phyloP scores from a whole-genome alignment of 2,888 invertebrate genomes.

The Andrena fulva region DNA sequence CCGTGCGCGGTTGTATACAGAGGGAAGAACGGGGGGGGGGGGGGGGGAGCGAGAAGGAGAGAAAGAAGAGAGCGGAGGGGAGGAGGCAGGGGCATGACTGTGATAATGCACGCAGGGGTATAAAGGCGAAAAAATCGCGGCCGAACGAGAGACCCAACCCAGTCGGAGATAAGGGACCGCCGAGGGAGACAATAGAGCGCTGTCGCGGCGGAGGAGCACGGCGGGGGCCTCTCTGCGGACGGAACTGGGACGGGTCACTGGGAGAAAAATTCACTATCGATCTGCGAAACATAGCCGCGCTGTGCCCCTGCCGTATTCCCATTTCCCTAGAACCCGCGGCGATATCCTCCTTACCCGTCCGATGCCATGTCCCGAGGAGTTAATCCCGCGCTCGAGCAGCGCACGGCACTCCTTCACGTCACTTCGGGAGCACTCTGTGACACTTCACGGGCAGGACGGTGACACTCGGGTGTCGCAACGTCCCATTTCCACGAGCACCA shows the following conservation, averaged over 20 bases:
- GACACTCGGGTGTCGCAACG: constrained; percentile 76
- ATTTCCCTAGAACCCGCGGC: constrained; percentile 53
- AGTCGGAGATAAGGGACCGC: constrained; percentile 17
- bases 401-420: constrained; percentile 49
- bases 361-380: constrained; percentile 71
- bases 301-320: constrained; percentile 48
- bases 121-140: constrained; percentile 8
- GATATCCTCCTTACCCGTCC: constrained; percentile 70
- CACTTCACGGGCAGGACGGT: constrained; percentile 71
- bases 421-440: constrained; percentile 63
- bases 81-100: constrained; percentile 22
- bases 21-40: background rate
- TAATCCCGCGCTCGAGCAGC: constrained; percentile 14
- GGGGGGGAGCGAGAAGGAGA: no score
- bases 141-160: constrained; percentile 64
- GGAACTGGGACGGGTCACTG: constrained; percentile 75
- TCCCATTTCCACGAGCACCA: constrained; percentile 77
- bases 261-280: constrained; percentile 76
- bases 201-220: constrained; percentile 9
- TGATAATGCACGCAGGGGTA: constrained; percentile 35
- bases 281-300: constrained; percentile 68
- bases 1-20: constrained; percentile 57
- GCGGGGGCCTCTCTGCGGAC: constrained; percentile 38
- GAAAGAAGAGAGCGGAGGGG: constrained; percentile 18
- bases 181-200: background rate